These are phyloP conservation scores for Frankliniella intonsa DNA, from an alignment of 2,888 invertebrate genomes.

Conservation along the genomic window DNA sequence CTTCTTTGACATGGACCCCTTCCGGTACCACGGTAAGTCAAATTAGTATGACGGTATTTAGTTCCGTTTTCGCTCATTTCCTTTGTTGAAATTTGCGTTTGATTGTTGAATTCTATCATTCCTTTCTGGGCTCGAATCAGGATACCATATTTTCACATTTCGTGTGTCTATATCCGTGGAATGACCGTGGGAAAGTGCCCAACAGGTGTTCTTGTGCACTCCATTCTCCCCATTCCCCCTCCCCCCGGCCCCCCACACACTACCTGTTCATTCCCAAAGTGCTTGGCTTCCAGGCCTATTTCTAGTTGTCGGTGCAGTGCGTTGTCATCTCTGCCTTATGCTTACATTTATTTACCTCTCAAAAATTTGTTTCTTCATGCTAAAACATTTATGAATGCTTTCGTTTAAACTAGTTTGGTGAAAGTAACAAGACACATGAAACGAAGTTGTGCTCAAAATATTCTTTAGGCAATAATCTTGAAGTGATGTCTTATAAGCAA, in stretches of 20 bases:
- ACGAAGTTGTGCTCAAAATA: neutral
- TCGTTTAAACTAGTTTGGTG: no score
- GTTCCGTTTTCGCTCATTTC: neutral
- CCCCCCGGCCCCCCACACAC: neutral
- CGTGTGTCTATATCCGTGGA: neutral
- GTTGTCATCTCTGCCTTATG: neutral
- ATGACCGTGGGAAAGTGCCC: constrained; percentile 14
- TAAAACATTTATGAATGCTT: neutral
- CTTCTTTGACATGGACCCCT: neutral
- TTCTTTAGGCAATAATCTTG: neutral
- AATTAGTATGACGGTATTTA: neutral
- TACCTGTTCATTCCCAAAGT: neutral
- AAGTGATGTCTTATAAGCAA: neutral
- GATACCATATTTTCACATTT: neutral
- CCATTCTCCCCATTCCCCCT: neutral
- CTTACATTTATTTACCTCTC: neutral
- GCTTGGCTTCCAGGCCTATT: no score
- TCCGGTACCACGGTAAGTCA: neutral
- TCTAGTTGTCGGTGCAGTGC: neutral
- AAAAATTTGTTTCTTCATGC: neutral
- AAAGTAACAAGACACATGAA: no score
- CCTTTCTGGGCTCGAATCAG: neutral
- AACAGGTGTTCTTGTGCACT: neutral
- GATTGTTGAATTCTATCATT: neutral
- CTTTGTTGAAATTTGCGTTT: neutral